phyloP scores from a whole-genome alignment of 2,797 vertebrate genomes.

The Lithobates pipiens region DNA sequence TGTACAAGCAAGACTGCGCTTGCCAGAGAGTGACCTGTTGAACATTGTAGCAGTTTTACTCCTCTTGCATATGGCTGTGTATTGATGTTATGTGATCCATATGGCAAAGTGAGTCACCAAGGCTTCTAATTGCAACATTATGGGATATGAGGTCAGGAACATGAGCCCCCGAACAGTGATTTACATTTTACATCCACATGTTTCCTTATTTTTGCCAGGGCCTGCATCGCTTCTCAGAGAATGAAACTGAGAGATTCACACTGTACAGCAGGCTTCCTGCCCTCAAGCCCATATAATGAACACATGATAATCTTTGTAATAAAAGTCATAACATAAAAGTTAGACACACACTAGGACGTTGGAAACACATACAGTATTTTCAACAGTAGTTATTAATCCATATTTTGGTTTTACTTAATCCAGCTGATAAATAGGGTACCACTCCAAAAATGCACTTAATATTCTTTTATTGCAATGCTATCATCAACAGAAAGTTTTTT shows the following conservation, averaged over 20 bases:
- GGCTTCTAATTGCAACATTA: slow-evolving; percentile 45
- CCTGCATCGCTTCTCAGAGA: background rate
- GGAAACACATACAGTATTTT: background rate
- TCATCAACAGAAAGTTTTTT: background rate
- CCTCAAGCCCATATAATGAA: background rate
- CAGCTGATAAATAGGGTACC: background rate
- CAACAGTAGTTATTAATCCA: background rate
- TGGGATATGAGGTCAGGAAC: slow-evolving; percentile 36
- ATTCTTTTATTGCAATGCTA: background rate
- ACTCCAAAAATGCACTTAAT: background rate
- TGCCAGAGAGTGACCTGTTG: slow-evolving; percentile 43
- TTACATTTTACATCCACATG: slow-evolving; percentile 46
- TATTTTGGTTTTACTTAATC: background rate
- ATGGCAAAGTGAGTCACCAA: slow-evolving; percentile 38
- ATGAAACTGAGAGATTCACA: background rate
- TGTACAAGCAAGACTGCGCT: background rate
- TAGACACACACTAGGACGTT: background rate
- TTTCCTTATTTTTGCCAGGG: slow-evolving; percentile 43
- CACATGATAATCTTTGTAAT: background rate
- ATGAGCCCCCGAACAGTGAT: slow-evolving; percentile 33
- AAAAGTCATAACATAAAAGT: background rate
- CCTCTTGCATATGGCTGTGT: slow-evolving; percentile 39
- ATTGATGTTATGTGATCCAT: slow-evolving; percentile 48
- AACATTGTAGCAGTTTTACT: slow-evolving; percentile 23
- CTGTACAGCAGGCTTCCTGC: slow-evolving; percentile 3